Percentiles rank a stretch among this genome's conserved stretches.
phyloP scores from a whole-genome alignment of 2,888 invertebrate genomes.

The Chydorus sphaericus region DNA sequence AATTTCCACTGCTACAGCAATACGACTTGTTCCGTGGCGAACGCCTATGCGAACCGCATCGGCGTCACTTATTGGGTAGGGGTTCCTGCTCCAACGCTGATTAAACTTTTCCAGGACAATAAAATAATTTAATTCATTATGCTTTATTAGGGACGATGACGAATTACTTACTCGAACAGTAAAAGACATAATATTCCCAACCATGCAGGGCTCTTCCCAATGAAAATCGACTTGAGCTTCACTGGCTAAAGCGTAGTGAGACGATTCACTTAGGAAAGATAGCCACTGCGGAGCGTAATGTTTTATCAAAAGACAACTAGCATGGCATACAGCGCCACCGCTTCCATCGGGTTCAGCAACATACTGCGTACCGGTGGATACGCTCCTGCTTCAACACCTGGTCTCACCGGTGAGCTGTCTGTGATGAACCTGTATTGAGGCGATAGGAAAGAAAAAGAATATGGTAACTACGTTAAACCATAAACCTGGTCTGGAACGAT shows the following conservation, averaged over 20 bases:
- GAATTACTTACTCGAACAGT: conserved; percentile 57
- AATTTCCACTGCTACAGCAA: conserved; percentile 70
- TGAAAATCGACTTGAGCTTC: conserved; percentile 78
- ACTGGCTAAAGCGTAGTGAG: conserved; percentile 67
- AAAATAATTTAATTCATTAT: too few species aligned
- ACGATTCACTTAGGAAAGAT: too few species aligned
- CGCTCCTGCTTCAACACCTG: background rate
- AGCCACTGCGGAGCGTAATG: too few species aligned
- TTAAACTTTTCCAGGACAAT: too few species aligned
- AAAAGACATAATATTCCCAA: conserved; percentile 84
- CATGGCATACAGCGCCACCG: too few species aligned
- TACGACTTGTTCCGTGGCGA: conserved; percentile 63
- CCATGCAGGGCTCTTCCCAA: conserved; percentile 77
- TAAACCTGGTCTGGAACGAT: background rate
- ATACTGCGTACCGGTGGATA: too few species aligned
- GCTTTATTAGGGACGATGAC: too few species aligned
- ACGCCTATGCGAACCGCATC: conserved; percentile 80
- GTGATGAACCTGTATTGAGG: background rate
- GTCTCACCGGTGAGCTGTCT: background rate
- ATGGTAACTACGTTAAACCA: too few species aligned
- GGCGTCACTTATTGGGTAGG: conserved; percentile 85
- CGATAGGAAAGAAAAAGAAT: background rate
- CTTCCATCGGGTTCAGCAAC: too few species aligned
- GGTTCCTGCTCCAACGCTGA: conserved; percentile 76
- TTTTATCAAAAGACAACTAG: too few species aligned